phyloP scores from a whole-genome alignment of 2,113 vertebrate genomes.

The Narcine bancroftii region DNA sequence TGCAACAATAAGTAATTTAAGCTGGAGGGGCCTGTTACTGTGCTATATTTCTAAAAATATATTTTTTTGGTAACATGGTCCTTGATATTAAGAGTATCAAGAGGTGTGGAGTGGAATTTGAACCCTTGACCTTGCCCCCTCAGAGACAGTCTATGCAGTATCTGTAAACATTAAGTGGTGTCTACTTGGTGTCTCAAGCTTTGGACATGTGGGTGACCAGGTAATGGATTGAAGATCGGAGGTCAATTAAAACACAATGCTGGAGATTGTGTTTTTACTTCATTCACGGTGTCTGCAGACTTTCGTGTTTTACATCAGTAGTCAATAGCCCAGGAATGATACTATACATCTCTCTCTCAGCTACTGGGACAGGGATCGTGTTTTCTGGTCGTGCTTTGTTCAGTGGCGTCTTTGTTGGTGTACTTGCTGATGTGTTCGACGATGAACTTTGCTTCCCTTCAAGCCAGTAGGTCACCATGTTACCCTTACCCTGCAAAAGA shows the following conservation, averaged over 20 bases:
- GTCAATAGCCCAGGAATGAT: slow-evolving; percentile 53
- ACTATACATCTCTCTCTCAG: slow-evolving; percentile 43
- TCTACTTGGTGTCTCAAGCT: neutral
- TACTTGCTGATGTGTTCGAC: neutral
- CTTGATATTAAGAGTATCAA: neutral
- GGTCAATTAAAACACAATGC: no score
- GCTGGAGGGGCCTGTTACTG: no score
- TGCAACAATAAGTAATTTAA: no score
- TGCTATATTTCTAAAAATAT: no score
- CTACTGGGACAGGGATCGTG: slow-evolving; percentile 40
- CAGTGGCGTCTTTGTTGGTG: neutral
- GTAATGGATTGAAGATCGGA: slow-evolving; percentile 44
- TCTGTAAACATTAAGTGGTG: neutral
- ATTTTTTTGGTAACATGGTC: neutral
- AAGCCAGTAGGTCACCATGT: slow-evolving; percentile 75
- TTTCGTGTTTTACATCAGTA: no score
- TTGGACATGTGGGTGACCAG: neutral
- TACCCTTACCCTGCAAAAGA: slow-evolving; percentile 62
- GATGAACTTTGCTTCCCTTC: slow-evolving; percentile 57
- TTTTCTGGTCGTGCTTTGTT: slow-evolving; percentile 43
- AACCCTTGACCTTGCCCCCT: neutral
- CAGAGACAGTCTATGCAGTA: neutral
- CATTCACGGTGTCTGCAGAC: no score
- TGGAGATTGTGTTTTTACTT: no score
- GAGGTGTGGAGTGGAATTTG: neutral